Evolutionary conservation across 1,140 invertebrate genomes (phyloP).

Genomic region (Neotoxoptera formosana): DNA sequence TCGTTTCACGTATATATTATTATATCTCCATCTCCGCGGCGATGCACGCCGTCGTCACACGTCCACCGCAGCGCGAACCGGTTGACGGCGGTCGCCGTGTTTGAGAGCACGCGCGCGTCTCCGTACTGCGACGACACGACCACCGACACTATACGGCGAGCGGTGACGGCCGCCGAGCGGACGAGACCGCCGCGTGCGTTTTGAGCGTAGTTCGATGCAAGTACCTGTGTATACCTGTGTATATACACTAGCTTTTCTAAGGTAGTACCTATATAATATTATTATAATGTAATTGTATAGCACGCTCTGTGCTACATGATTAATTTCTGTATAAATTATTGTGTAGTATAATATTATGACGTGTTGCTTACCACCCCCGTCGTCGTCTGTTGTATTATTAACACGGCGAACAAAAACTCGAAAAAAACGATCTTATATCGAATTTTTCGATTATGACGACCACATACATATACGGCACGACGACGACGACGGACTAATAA

Average conservation of each 20-base stretch:
- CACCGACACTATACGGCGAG: not conserved
- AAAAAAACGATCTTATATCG: not conserved
- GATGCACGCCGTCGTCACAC: not conserved
- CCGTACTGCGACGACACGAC: not conserved
- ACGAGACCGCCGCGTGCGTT: not conserved
- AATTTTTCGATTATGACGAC: not conserved
- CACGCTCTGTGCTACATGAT: not conserved
- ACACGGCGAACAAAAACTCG: not conserved
- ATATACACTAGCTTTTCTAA: not conserved
- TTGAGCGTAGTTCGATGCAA: not conserved
- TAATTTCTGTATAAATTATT: not conserved
- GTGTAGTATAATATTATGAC: not conserved
- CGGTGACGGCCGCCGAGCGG: not conserved
- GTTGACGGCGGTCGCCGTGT: not conserved
- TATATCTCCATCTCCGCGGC: too few relatives aligned
- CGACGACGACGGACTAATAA: constrained; percentile 35
- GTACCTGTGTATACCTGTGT: not conserved
- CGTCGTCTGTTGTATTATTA: constrained; percentile 38
- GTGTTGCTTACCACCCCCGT: not conserved
- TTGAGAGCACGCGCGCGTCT: not conserved
- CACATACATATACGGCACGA: constrained; percentile 13
- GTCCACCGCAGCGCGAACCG: not conserved
- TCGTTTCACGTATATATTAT: too few relatives aligned
- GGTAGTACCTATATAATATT: not conserved
- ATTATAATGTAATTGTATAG: not conserved